These are phyloP conservation scores for Reticulitermes lucifugus DNA, from an alignment of 2,888 invertebrate species.

Conservation along the genomic window DNA sequence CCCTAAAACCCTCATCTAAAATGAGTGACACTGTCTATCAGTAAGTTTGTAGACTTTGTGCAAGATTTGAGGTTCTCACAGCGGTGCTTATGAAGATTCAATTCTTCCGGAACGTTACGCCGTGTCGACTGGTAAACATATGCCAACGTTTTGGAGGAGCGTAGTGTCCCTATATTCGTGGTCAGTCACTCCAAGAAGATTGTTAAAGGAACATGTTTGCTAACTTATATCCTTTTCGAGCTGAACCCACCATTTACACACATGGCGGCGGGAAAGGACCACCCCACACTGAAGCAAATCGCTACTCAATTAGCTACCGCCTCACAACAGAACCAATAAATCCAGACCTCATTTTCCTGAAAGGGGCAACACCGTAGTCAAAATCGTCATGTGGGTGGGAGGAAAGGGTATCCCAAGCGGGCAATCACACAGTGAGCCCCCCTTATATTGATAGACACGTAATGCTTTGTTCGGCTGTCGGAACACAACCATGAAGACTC, in stretches of 20 bases:
- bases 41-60: too few relatives aligned
- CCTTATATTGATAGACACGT: background rate
- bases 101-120: too few relatives aligned
- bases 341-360: constrained; percentile 49
- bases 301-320: constrained; percentile 48
- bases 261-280: constrained; percentile 29
- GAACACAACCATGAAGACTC: background rate
- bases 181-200: too few relatives aligned
- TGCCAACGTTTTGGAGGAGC: too few relatives aligned
- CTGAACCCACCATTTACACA: background rate
- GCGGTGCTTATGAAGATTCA: too few relatives aligned
- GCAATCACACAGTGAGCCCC: constrained; percentile 16
- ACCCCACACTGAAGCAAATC: constrained; percentile 50
- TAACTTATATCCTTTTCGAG: background rate
- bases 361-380: background rate
- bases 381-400: background rate
- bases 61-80: too few relatives aligned
- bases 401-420: constrained; percentile 3
- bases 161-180: too few relatives aligned
- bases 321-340: constrained; percentile 50
- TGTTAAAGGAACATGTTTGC: too few relatives aligned
- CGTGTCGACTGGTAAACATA: too few relatives aligned
- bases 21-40: too few relatives aligned
- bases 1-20: too few relatives aligned
- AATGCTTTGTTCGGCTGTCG: background rate